phyloP scores from a whole-genome alignment of 2,113 vertebrate genomes.

The Crotalus viridis region DNA sequence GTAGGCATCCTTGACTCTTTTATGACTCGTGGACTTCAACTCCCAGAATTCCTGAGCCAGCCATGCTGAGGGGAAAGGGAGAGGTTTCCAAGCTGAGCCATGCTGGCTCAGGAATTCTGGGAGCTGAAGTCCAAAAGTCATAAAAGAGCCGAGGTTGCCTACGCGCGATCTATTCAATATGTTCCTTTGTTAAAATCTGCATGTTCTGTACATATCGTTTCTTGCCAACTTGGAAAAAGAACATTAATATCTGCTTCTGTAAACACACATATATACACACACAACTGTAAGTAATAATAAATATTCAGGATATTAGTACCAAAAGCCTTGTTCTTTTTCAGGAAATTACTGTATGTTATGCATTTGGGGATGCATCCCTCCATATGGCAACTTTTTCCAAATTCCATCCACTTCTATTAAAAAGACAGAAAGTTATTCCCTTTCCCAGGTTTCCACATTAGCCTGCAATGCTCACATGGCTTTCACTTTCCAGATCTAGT shows the following conservation, averaged over 20 bases:
- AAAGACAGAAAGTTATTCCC: background rate
- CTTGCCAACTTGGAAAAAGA: background rate
- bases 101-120: too few relatives aligned
- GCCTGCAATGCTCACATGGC: background rate
- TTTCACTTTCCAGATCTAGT: background rate
- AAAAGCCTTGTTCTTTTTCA: background rate
- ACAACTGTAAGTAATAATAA: background rate
- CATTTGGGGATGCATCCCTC: background rate
- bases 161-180: background rate
- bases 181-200: background rate
- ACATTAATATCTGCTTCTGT: background rate
- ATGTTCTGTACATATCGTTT: background rate
- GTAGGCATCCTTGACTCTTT: too few relatives aligned
- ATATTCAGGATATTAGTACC: background rate
- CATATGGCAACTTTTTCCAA: background rate
- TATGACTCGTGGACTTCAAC: too few relatives aligned
- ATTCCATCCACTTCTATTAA: background rate
- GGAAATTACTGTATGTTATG: background rate
- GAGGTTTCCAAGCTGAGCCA: too few relatives aligned
- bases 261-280: background rate
- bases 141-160: too few relatives aligned
- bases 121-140: too few relatives aligned
- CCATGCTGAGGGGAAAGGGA: too few relatives aligned
- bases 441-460: background rate
- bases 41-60: too few relatives aligned